phyloP scores from a whole-genome alignment of 2,888 invertebrate genomes.

The Lasioglossum malachurum region DNA sequence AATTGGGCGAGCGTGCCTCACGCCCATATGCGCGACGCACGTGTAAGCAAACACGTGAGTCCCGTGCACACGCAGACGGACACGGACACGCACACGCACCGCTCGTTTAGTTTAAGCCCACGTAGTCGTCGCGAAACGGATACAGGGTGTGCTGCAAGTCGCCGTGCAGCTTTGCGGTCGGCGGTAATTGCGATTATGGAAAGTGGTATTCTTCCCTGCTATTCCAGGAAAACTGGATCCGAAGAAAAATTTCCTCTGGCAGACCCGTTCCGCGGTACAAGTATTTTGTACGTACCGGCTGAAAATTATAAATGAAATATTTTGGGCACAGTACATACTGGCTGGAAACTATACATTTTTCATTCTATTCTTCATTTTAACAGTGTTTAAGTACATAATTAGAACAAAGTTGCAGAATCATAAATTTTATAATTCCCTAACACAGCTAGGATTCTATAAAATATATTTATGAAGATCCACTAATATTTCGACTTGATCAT shows the following conservation, averaged over 20 bases:
- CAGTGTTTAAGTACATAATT: neutral
- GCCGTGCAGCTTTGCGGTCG: neutral
- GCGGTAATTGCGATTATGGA: neutral
- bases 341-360: neutral
- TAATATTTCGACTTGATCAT: no score
- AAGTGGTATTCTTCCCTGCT: neutral
- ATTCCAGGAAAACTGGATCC: neutral
- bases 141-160: conserved; percentile 3
- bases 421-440: no score
- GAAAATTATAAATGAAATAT: no score
- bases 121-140: neutral
- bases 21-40: conserved; percentile 39
- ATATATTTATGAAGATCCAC: no score
- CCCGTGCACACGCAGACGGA: conserved; percentile 2
- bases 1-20: conserved; percentile 67
- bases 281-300: neutral
- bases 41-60: conserved; percentile 29
- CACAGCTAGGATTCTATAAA: no score
- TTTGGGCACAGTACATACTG: no score
- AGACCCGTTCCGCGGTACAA: neutral
- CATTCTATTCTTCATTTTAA: neutral
- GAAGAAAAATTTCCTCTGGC: neutral
- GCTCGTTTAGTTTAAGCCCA: conserved; percentile 15
- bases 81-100: neutral
- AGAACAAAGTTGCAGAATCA: neutral